phyloP scores from a whole-genome alignment of 2,113 vertebrate species.

The Apteryx owenii region DNA sequence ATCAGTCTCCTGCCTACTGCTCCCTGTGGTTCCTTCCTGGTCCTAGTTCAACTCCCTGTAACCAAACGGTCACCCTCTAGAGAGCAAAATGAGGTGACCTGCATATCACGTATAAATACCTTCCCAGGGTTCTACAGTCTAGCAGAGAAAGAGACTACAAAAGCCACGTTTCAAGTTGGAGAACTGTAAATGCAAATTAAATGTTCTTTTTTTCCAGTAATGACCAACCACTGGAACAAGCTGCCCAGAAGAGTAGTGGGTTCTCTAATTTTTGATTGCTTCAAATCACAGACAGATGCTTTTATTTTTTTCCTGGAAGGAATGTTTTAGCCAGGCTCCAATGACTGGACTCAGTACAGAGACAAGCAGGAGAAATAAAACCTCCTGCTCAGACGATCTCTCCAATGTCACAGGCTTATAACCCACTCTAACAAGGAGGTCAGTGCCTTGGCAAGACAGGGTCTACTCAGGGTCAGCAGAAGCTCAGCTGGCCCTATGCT shows the following conservation, averaged over 20 bases:
- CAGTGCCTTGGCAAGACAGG: neutral
- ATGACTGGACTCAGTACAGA: neutral
- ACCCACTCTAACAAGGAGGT: neutral
- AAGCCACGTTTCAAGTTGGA: neutral
- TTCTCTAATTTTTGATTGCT: neutral
- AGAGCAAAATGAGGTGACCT: neutral
- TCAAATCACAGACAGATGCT: neutral
- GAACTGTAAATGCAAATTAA: neutral
- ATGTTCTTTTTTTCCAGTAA: neutral
- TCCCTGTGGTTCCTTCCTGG: neutral
- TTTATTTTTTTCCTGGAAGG: neutral
- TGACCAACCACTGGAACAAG: neutral
- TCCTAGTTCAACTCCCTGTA: neutral
- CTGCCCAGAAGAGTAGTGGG: neutral
- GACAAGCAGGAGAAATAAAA: neutral
- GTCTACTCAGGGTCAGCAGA: neutral
- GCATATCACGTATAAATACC: neutral
- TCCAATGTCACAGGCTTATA: neutral
- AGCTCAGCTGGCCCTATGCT: neutral
- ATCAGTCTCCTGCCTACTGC: neutral
- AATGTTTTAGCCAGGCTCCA: neutral
- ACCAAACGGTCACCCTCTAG: accelerated
- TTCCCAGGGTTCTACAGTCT: neutral
- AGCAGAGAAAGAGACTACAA: neutral
- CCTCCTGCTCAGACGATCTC: neutral